Conservation (phyloP, 2,888 invertebrate species). For the Syritta pipiens region DNA sequence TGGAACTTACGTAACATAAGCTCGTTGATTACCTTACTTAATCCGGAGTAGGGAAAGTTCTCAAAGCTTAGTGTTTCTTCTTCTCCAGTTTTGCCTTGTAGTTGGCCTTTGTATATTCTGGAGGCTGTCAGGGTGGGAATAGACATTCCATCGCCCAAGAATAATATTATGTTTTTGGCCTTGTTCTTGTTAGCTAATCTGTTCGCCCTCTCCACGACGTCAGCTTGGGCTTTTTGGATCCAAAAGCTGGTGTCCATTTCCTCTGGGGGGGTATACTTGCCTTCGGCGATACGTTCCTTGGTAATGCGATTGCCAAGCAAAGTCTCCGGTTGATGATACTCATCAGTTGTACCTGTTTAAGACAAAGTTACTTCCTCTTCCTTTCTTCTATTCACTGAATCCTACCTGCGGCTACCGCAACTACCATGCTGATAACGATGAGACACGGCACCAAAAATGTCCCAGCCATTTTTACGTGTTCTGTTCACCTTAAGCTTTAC, state of each 20-base stretch:
- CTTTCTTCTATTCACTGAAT: neutral
- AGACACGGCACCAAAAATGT: neutral
- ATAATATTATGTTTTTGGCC: slow-evolving; percentile 76
- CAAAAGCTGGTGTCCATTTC: slow-evolving; percentile 72
- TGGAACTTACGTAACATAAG: neutral
- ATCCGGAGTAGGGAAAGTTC: slow-evolving; percentile 82
- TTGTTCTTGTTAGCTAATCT: slow-evolving; percentile 45
- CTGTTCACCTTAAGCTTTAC: neutral
- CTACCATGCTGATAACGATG: neutral
- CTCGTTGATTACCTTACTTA: slow-evolving; percentile 81
- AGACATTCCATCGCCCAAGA: slow-evolving; percentile 85
- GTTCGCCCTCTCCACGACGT: slow-evolving; percentile 66
- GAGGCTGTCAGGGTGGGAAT: slow-evolving; percentile 85
- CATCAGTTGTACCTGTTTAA: neutral
- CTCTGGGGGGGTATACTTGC: slow-evolving; percentile 57
- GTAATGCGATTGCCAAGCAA: slow-evolving; percentile 10
- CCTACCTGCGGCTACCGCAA: slow-evolving; percentile 1
- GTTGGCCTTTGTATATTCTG: slow-evolving; percentile 84
- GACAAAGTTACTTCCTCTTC: neutral
- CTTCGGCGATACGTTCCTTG: slow-evolving; percentile 42
- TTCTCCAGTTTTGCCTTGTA: slow-evolving; percentile 81
- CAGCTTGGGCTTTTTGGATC: slow-evolving; percentile 71
- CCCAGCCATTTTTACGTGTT: neutral
- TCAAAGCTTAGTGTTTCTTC: slow-evolving; percentile 83
- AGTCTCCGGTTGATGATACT: slow-evolving; percentile 10